Base-by-base conservation (phyloP, 2,888 invertebrate species). In the Tribolium freemani region DNA sequence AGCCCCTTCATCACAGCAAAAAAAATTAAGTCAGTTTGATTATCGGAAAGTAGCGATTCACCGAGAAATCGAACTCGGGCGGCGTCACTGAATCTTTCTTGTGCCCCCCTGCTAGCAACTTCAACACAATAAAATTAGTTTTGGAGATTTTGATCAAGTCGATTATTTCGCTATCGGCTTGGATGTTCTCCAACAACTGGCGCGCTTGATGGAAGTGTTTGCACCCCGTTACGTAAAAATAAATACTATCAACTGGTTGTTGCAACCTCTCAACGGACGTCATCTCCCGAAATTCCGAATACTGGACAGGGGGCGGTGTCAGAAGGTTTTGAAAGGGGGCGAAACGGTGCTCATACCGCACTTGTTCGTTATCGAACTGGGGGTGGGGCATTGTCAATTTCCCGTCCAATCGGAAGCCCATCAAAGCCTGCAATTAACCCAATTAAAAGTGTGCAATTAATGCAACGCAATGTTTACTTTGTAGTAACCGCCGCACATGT, bases 121-220 rank as follows among this genome's bases (percentile, higher is more conserved):
- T 97, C 87, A 97, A 90, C 9, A 98, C 98, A 78, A 99, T 94
- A 85, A 96, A 97, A 89, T 99, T 99, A 0, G 96, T 97, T 89
- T 98, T 98, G 46, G 95, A 93, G 77, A 98, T 94, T 87, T 95
- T 96, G 58, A 97, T 88, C 76, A 98, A 90, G 83, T 94, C 94
- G 26, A 90, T 88, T 72, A 95, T 91, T 93, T 95, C 93, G 82
- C 94, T 94, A 8, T 94, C 93, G 72, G 93, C 92, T 20, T 92
- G 90, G 72, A 97, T 91, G 58, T 92, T 92, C 87, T 98, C 97
- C 70, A 97, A 88, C 74, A 96, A 89, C 78, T 93, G 92, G 73
- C 96, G 91, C 1, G 97, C 97, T 86, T 96, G 96, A 84, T 96
- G 96, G 84, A 98, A 98, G 85, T 96, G 95, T 86, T 96, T 94